Evolutionary conservation across 2,797 vertebrate genomes (phyloP).

Genomic region (Chrysocyon brachyurus): DNA sequence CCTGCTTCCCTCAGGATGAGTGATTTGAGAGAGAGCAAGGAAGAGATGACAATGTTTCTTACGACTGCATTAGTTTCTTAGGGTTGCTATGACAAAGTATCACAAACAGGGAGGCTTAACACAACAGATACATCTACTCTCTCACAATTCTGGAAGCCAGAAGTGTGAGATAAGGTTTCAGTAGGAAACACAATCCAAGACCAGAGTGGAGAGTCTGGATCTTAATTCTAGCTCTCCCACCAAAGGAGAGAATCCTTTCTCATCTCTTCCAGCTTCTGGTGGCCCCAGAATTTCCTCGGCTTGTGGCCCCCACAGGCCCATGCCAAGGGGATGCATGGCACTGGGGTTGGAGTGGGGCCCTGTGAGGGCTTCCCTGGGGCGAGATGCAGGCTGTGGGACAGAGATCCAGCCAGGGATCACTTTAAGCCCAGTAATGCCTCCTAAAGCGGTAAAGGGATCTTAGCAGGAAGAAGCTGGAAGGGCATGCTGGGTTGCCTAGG

Average conservation of each 20-base stretch:
- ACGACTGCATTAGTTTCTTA: neutral
- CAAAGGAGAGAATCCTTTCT: neutral
- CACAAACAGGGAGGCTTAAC: neutral
- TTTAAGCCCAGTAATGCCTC: neutral
- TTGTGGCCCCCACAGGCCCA: too few relatives aligned
- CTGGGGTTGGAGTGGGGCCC: neutral
- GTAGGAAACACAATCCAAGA: neutral
- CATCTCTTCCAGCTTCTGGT: neutral
- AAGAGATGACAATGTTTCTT: neutral
- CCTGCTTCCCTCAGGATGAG: neutral
- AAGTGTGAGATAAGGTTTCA: neutral
- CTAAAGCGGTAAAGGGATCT: neutral
- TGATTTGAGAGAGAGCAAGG: neutral
- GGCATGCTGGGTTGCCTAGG: neutral
- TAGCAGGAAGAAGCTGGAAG: neutral
- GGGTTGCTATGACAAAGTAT: neutral
- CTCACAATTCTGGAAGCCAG: neutral
- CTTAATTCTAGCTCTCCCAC: neutral
- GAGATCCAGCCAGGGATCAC: neutral
- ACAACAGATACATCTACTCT: neutral
- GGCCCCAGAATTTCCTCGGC: neutral
- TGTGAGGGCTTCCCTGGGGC: neutral
- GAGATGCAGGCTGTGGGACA: neutral
- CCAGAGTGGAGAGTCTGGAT: neutral
- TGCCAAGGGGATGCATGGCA: neutral